Base-by-base conservation (phyloP, 2,797 vertebrate genomes). In the Acipenser ruthenus region DNA sequence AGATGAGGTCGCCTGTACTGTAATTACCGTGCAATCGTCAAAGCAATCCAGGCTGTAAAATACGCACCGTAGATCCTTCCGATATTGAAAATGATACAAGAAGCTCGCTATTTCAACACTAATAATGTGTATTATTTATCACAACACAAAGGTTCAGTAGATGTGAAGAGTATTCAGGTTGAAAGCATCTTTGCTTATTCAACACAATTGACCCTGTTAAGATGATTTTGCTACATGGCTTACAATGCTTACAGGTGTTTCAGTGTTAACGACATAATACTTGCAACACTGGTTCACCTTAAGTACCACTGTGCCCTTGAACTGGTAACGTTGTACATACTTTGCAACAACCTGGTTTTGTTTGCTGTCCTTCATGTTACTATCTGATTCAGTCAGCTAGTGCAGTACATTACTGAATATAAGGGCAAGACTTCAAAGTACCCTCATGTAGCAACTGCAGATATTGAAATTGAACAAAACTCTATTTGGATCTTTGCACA, bases 11-110 rank as follows among this genome's bases (percentile, higher is more conserved):
- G 80, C 79, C 81, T 79, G 78, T 83, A 76, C 78, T 82, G 80
- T 91, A 88, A 92, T 91, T 92, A 91, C 70, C 80, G 78, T 85
- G 89, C 85, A 83, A 78, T 85, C 71, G 75, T 78, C 71, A 71
- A 1, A 37, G 69, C 75, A 79, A 80, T 80, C 70, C 73, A 71
- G 75, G 80, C 82, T 81, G 81, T 71, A 81, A 86, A 83, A 87
- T 68, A 79, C 70, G 71, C 66, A 77, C 70, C 81, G 73, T 79
- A 82, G 73, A 83, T 77, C 75, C 61, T 69, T 70, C 67, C 79
- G 78, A 73, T 82, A 63, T 47, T 37, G 49, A 51, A 65, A 63
- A 50, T 65, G 63, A 51, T 58, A 60, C 18, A 60, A 62, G 51
- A 51, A 56, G 59, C 62, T 50, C 59, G 62, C 63, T 53, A 13